Percentiles rank a stretch among this genome's conserved stretches.
phyloP scores from a whole-genome alignment of 2,113 vertebrate genomes.

The Gambusia holbrooki region DNA sequence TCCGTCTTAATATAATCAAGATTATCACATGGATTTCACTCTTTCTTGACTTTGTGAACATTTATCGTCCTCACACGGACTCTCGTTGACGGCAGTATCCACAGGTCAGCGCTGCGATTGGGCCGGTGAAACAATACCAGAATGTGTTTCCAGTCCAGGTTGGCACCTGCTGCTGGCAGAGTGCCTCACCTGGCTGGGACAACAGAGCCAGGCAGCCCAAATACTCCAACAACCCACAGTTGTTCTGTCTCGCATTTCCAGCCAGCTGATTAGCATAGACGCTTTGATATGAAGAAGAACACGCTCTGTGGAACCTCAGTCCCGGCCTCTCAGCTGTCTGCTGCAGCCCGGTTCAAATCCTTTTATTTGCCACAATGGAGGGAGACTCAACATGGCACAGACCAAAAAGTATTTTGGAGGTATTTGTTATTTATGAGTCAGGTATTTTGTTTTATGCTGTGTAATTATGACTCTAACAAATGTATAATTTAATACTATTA shows the following conservation, averaged over 20 bases:
- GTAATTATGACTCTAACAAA: background rate
- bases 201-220: slow-evolving; percentile 53
- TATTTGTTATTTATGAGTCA: slow-evolving; percentile 15
- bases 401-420: slow-evolving; percentile 23
- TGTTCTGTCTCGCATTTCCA: slow-evolving; percentile 58
- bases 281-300: slow-evolving; percentile 66
- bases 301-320: slow-evolving; percentile 40
- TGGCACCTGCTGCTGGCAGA: slow-evolving; percentile 55
- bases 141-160: slow-evolving; percentile 37
- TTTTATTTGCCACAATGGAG: slow-evolving; percentile 37
- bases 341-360: slow-evolving; percentile 47
- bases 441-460: background rate
- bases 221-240: slow-evolving; percentile 58
- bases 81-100: slow-evolving; percentile 28
- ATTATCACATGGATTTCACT: background rate
- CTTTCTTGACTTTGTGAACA: background rate
- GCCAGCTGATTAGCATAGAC: slow-evolving; percentile 72
- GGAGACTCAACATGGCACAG: slow-evolving; percentile 22
- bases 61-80: background rate
- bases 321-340: slow-evolving; percentile 32
- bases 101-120: slow-evolving; percentile 55
- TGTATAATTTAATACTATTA: background rate
- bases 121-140: slow-evolving; percentile 15
- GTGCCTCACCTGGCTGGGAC: slow-evolving; percentile 56
- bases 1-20: background rate